Percentiles rank a stretch among this genome's conserved stretches.
These are phyloP conservation scores for Cryptus viduatorius DNA, from an alignment of 2,888 invertebrate species.

Conservation along the genomic window DNA sequence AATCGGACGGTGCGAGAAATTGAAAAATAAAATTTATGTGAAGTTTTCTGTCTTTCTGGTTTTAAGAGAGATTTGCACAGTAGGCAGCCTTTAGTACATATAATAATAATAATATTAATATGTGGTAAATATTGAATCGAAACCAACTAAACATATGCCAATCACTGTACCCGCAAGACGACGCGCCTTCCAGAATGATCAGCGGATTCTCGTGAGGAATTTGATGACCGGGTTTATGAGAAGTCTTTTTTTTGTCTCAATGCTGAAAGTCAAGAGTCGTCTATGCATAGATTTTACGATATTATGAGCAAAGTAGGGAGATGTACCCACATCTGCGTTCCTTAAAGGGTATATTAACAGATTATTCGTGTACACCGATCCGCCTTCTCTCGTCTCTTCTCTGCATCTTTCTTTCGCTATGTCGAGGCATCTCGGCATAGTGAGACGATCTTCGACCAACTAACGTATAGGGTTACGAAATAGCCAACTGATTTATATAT, in stretches of 20 bases:
- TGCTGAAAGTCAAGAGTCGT: constrained; percentile 18
- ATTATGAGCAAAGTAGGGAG: constrained; percentile 5
- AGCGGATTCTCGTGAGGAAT: constrained; percentile 10
- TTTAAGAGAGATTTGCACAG: no score
- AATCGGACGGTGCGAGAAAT: no score
- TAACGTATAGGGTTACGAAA: constrained; percentile 59
- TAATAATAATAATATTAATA: no score
- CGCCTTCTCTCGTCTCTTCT: constrained; percentile 20
- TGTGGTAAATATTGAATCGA: no score
- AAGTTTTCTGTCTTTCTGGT: no score
- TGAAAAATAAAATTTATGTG: no score
- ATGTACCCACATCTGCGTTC: background rate
- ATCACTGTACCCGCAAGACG: no score
- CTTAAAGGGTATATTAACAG: constrained; percentile 36
- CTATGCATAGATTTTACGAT: constrained; percentile 13
- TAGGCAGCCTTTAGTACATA: no score
- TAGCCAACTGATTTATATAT: constrained; percentile 61
- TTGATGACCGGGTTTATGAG: constrained; percentile 21
- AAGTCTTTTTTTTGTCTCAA: constrained; percentile 21
- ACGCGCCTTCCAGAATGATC: no score
- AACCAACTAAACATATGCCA: no score
- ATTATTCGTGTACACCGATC: constrained; percentile 41
- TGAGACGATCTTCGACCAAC: constrained; percentile 46
- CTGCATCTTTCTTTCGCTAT: constrained; percentile 12
- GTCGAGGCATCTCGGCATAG: constrained; percentile 28